Percentiles rank a stretch among this genome's conserved stretches.
These are phyloP conservation scores for Caligus rogercresseyi DNA, from an alignment of 1,140 invertebrate species.

Conservation along the genomic window DNA sequence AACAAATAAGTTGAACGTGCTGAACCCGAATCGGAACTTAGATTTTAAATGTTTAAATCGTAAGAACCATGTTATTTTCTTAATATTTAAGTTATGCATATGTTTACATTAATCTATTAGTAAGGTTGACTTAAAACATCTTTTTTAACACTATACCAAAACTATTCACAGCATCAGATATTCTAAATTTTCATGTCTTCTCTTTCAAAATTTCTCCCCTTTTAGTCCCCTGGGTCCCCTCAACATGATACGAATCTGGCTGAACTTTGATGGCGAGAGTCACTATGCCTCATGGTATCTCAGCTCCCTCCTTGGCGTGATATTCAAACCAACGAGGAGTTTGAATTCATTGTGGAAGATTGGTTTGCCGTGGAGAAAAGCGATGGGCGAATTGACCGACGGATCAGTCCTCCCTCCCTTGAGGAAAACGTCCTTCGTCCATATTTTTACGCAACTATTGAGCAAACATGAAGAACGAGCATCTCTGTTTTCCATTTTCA, in stretches of 20 bases:
- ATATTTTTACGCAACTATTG: constrained; percentile 32
- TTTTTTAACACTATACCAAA: too few species aligned
- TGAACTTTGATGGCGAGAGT: constrained; percentile 38
- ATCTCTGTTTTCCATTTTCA: constrained; percentile 39
- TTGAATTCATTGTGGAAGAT: constrained; percentile 33
- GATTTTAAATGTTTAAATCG: too few species aligned
- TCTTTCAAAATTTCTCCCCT: constrained; percentile 1
- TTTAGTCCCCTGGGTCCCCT: constrained; percentile 34
- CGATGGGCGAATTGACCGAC: constrained; percentile 29
- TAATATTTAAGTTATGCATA: too few species aligned
- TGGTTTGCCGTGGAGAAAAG: constrained; percentile 40
- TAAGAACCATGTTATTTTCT: too few species aligned
- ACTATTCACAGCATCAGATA: too few species aligned
- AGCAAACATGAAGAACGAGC: constrained; percentile 35
- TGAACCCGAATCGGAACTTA: too few species aligned
- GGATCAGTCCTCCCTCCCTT: neutral
- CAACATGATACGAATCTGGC: too few species aligned
- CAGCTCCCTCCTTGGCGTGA: constrained; percentile 33
- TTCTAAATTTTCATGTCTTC: too few species aligned
- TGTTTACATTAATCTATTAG: too few species aligned
- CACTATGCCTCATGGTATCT: constrained; percentile 36
- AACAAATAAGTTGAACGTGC: too few species aligned
- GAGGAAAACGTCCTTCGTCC: constrained; percentile 19
- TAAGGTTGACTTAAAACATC: too few species aligned
- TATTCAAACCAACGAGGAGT: constrained; percentile 36